Conservation (phyloP, 2,888 invertebrate genomes). For the Drosophila sordidula region DNA sequence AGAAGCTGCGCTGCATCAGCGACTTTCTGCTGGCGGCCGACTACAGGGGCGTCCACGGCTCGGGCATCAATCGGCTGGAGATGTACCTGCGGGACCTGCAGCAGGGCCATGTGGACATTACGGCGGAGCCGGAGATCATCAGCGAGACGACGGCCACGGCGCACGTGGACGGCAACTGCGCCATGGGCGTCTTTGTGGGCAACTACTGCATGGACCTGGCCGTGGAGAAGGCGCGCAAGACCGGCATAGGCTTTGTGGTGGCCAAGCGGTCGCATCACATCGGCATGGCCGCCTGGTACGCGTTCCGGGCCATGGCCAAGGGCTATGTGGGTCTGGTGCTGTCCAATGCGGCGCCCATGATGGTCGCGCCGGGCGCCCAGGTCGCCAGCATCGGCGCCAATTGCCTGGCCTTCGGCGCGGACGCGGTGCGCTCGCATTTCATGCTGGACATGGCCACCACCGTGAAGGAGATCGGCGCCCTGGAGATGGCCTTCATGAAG, state of each 20-base stretch:
- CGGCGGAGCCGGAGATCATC: slow-evolving; percentile 47
- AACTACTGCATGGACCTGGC: slow-evolving; percentile 68
- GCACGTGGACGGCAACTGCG: slow-evolving; percentile 55
- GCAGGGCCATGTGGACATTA: slow-evolving; percentile 30
- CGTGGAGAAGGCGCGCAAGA: slow-evolving; percentile 44
- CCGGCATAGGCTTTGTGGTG: slow-evolving; percentile 61
- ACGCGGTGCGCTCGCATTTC: slow-evolving; percentile 39
- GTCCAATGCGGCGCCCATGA: slow-evolving; percentile 45
- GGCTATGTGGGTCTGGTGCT: slow-evolving; percentile 51
- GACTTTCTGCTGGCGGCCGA: slow-evolving; percentile 59
- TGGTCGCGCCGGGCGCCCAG: slow-evolving; percentile 41
- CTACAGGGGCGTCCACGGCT: slow-evolving; percentile 53
- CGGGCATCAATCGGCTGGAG: slow-evolving; percentile 53
- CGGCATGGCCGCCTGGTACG: slow-evolving; percentile 64
- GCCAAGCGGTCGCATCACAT: slow-evolving; percentile 60
- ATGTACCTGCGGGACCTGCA: slow-evolving; percentile 50
- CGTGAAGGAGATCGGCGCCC: slow-evolving; percentile 45
- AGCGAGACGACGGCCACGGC: slow-evolving; percentile 43
- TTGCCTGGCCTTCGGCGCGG: slow-evolving; percentile 57
- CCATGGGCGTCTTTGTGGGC: slow-evolving; percentile 60
- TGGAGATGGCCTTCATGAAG: slow-evolving; percentile 49
- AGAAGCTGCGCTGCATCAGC: slow-evolving; percentile 45
- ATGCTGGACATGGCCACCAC: slow-evolving; percentile 54
- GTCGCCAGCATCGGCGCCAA: slow-evolving; percentile 49
- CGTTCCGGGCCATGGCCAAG: slow-evolving; percentile 49